These are phyloP conservation scores for Xestia c-nigrum DNA, from an alignment of 2,888 invertebrate genomes.

Conservation along the genomic window DNA sequence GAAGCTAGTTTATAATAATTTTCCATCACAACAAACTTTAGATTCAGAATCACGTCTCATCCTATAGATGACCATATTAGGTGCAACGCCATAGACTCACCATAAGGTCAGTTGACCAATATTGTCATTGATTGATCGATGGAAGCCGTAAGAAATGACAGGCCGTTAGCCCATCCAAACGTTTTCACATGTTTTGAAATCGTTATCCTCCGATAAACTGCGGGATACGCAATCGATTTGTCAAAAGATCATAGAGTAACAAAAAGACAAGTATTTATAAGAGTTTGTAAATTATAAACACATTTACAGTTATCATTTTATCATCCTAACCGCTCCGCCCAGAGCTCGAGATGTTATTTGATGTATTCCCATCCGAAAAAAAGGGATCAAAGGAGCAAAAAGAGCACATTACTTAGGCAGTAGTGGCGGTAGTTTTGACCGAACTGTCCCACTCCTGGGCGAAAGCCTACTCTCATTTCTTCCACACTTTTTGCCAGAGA, in stretches of 20 bases:
- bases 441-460: no score
- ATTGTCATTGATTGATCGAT: slow-evolving; percentile 47
- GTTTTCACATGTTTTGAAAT: slow-evolving; percentile 8
- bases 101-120: slow-evolving; percentile 44
- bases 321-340: no score
- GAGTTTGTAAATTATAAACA: background rate
- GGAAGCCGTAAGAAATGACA: slow-evolving; percentile 31
- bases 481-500: no score
- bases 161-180: slow-evolving; percentile 18
- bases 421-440: no score
- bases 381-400: no score
- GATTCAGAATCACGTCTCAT: background rate
- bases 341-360: no score
- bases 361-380: no score
- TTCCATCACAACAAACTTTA: background rate
- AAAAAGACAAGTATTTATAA: background rate
- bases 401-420: no score
- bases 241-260: background rate
- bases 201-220: slow-evolving; percentile 9
- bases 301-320: no score
- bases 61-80: slow-evolving; percentile 9
- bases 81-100: no score
- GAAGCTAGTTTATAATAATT: no score
- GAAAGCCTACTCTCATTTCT: no score
- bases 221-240: slow-evolving; percentile 2